phyloP scores from a whole-genome alignment of 2,888 invertebrate species.

The Bembecia ichneumoniformis region DNA sequence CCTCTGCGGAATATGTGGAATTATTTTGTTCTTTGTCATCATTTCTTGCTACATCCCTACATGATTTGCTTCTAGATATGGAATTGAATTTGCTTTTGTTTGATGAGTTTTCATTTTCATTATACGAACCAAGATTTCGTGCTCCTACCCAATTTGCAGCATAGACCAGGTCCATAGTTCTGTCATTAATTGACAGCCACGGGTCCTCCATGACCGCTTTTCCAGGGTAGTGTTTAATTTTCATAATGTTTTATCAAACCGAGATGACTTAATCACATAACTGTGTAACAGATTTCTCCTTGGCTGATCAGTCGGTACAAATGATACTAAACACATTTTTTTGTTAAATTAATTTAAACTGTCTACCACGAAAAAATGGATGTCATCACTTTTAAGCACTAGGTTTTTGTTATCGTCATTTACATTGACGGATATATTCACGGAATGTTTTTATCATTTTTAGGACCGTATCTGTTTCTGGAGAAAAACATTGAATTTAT shows the following conservation, averaged over 20 bases:
- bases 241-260: constrained; percentile 65
- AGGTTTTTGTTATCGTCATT: no score
- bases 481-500: no score
- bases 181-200: constrained; percentile 76
- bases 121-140: constrained; percentile 63
- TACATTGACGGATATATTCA: no score
- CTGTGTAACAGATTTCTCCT: neutral
- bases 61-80: constrained; percentile 65
- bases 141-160: constrained; percentile 89
- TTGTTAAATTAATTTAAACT: neutral
- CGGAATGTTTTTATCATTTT: no score
- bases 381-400: no score
- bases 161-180: constrained; percentile 83
- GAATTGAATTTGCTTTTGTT: constrained; percentile 54
- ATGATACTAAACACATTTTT: neutral
- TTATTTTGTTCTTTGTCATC: constrained; percentile 39
- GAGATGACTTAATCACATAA: neutral
- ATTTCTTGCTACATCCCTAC: constrained; percentile 54
- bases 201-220: constrained; percentile 85
- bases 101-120: constrained; percentile 41
- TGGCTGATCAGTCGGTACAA: neutral
- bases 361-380: no score
- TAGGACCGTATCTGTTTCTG: no score
- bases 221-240: constrained; percentile 88
- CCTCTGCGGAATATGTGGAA: constrained; percentile 42